Base-by-base conservation (phyloP, 2,888 invertebrate species). In the Gymnosoma rotundatum region DNA sequence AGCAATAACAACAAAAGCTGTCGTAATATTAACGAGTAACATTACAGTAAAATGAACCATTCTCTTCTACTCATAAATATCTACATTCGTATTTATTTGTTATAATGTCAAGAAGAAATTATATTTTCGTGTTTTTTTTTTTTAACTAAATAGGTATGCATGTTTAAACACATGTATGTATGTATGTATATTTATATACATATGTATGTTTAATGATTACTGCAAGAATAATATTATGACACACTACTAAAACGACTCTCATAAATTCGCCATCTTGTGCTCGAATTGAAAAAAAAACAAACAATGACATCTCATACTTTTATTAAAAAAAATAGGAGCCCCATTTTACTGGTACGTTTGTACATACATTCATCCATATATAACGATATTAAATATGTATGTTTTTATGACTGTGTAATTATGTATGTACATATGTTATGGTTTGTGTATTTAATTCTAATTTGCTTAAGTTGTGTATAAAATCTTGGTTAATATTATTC, bases 251-350 rank as follows among this genome's bases (percentile, higher is more conserved):
- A 36, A 18, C 52, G 42, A 54, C 64, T 64, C 63, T 64, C 58
- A 64, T 56, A 56, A 56, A 72, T 72, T 70, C 78, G 72, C 70
- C 78, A 78, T 78, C 64, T 78, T 78, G 70, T 78, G 56, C 70
- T 70, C 48, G 25, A 38, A 10, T 12, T 38, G 38, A 1, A 38
- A 38, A 38, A 38, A 8, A 38, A 38, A 10, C 2, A 38, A 38
- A 38, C 12, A 25, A 25, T 25, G 4, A 25, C 25, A 25, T 25
- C 25, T 25, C 25, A 25, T 25, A 25, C 1, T 25, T 25, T 25
- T 25, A 25, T 2, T 25, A 2, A 25, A 25, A 25, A 25, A 25
- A 25, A 25, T 25, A 25, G 25, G 25, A 25, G 25, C 25, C 25
- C 25, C 25, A 25, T 25, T 25, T 25, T 25, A 25, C 25, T 25